A percentile compares a stretch with the other conserved stretches of the same genome.
phyloP scores from a whole-genome alignment of 1,140 invertebrate species.

The Sycophila sp. region DNA sequence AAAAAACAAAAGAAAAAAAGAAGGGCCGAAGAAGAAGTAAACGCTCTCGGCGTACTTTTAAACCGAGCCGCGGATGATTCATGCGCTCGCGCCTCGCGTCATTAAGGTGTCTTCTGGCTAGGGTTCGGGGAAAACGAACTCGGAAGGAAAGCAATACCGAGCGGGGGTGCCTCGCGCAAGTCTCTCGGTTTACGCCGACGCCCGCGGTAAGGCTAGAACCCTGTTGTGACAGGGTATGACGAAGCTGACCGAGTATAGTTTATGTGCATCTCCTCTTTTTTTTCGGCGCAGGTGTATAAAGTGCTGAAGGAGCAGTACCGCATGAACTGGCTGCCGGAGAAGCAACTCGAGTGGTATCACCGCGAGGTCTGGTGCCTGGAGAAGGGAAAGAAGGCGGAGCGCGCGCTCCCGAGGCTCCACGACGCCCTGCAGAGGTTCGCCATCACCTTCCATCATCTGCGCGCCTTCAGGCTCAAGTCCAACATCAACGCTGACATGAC shows the following conservation, averaged over 20 bases:
- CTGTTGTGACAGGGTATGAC: too few species aligned
- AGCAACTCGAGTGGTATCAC: slow-evolving; percentile 61
- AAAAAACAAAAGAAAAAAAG: background rate
- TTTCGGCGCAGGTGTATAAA: slow-evolving; percentile 57
- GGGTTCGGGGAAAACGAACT: slow-evolving; percentile 8
- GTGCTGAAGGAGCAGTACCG: slow-evolving; percentile 58
- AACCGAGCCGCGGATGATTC: slow-evolving; percentile 10
- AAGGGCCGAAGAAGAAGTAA: background rate
- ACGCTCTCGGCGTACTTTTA: background rate
- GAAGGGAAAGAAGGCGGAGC: slow-evolving; percentile 60
- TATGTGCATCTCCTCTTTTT: slow-evolving; percentile 13
- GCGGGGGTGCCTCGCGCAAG: background rate
- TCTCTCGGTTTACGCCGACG: slow-evolving; percentile 3
- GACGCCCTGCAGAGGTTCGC: slow-evolving; percentile 63
- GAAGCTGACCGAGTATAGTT: background rate
- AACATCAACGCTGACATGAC: slow-evolving; percentile 52
- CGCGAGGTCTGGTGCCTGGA: slow-evolving; percentile 59
- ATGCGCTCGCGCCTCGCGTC: background rate
- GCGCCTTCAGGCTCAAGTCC: slow-evolving; percentile 50
- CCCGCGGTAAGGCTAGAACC: background rate
- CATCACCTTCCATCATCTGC: slow-evolving; percentile 60
- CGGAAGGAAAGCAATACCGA: slow-evolving; percentile 17
- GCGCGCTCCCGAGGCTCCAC: slow-evolving; percentile 58
- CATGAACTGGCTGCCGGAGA: slow-evolving; percentile 63
- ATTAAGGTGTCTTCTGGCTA: background rate